Evolutionary conservation across 1,140 invertebrate genomes (phyloP).

Genomic region (Bombus fervidus): DNA sequence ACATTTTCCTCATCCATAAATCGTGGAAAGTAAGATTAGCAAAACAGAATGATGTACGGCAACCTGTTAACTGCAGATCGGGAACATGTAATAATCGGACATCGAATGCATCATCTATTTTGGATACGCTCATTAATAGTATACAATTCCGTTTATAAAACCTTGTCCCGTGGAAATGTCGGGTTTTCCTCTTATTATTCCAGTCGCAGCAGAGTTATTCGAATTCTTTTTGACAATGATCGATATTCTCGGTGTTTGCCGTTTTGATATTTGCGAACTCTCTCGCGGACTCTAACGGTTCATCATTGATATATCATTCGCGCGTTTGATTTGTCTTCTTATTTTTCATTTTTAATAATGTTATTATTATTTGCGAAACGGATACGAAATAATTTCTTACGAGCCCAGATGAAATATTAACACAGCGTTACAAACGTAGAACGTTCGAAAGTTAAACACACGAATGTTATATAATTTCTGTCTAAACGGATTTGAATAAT

Average conservation of each 20-base stretch:
- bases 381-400: background rate
- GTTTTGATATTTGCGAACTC: background rate
- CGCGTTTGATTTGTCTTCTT: too few species aligned
- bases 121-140: slow-evolving; percentile 39
- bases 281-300: background rate
- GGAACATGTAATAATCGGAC: slow-evolving; percentile 43
- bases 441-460: too few species aligned
- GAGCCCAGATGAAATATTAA: background rate
- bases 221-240: slow-evolving; percentile 24
- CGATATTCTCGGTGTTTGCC: slow-evolving; percentile 30
- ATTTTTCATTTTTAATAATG: background rate
- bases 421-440: too few species aligned
- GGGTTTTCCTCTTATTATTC: background rate
- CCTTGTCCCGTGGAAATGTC: slow-evolving; percentile 2
- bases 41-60: slow-evolving; percentile 21
- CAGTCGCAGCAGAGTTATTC: slow-evolving; percentile 3
- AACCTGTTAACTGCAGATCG: slow-evolving; percentile 58
- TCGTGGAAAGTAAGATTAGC: slow-evolving; percentile 3
- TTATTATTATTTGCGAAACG: background rate
- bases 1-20: slow-evolving; percentile 26
- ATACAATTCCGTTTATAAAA: slow-evolving; percentile 51
- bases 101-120: slow-evolving; percentile 50
- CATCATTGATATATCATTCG: background rate
- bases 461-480: background rate
- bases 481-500: background rate